Percentiles rank a stretch among this genome's conserved stretches.
These are phyloP conservation scores for Styela clava DNA, from an alignment of 23 tunicate genomes.

Conservation along the genomic window DNA sequence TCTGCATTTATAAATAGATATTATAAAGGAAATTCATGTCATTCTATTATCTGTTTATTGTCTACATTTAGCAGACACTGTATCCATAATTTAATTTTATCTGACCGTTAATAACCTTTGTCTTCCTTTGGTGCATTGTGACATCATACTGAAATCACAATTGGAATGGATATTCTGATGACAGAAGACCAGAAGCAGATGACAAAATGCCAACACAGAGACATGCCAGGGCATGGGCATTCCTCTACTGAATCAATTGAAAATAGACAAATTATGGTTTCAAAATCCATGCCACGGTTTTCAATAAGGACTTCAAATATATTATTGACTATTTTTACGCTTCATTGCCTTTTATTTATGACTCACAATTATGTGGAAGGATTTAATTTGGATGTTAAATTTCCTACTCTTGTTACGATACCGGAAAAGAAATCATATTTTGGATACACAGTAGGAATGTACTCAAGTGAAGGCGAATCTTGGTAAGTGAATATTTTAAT, in stretches of 20 bases:
- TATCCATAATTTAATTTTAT: too few relatives aligned
- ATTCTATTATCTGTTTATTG: background rate
- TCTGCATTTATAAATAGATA: too few relatives aligned
- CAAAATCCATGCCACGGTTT: background rate
- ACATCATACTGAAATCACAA: background rate
- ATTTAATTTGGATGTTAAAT: constrained; percentile 80
- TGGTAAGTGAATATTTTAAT: constrained; percentile 62
- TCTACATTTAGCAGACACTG: background rate
- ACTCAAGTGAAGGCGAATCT: constrained; percentile 29
- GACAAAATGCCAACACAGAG: background rate
- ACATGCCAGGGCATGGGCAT: background rate
- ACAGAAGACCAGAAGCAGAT: background rate
- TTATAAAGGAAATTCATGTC: too few relatives aligned
- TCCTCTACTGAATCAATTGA: background rate
- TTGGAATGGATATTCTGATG: background rate
- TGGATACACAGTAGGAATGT: constrained; percentile 68
- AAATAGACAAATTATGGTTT: background rate
- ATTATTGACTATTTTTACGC: background rate
- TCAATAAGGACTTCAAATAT: background rate
- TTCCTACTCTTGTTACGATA: constrained; percentile 35
- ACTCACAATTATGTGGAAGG: background rate
- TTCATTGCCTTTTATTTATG: background rate
- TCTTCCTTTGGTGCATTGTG: background rate
- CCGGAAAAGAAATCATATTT: constrained; percentile 40
- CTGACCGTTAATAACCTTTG: background rate